Evolutionary conservation across 1,140 invertebrate genomes (phyloP).

Genomic region (Bursaphelenchus mucronatus): DNA sequence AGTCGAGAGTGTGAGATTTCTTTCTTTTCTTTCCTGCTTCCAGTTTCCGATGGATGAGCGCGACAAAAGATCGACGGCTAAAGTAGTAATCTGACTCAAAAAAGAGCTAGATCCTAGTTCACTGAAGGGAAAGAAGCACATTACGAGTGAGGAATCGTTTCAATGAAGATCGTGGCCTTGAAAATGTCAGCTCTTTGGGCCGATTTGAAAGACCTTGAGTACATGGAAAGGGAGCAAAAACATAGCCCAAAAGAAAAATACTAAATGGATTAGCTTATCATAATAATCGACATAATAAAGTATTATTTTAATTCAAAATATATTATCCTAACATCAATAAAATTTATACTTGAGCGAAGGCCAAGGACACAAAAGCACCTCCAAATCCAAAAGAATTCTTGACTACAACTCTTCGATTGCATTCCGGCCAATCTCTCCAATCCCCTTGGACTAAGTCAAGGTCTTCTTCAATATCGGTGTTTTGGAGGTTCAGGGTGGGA

Average conservation of each 20-base stretch:
- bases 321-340: not conserved
- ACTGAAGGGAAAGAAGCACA: too few species aligned
- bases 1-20: too few species aligned
- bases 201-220: too few species aligned
- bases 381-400: slow-evolving; percentile 99
- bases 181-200: too few species aligned
- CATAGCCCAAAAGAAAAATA: slow-evolving; percentile 1
- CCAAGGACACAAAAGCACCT: slow-evolving; percentile 85
- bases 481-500: slow-evolving; percentile 79
- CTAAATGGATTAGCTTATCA: not conserved
- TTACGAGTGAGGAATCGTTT: too few species aligned
- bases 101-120: too few species aligned
- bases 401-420: slow-evolving; percentile 68
- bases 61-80: too few species aligned
- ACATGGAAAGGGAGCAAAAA: too few species aligned
- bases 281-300: slow-evolving; percentile 1
- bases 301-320: slow-evolving; percentile 2
- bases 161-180: too few species aligned
- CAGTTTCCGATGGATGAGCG: too few species aligned
- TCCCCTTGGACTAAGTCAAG: slow-evolving; percentile 27
- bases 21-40: too few species aligned
- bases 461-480: slow-evolving; percentile 34
- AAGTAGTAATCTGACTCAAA: too few species aligned
- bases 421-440: slow-evolving; percentile 62
- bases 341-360: slow-evolving; percentile 5